These are phyloP conservation scores for Drosophila quadrilineata DNA, from an alignment of 1,140 invertebrate genomes.

Conservation along the genomic window DNA sequence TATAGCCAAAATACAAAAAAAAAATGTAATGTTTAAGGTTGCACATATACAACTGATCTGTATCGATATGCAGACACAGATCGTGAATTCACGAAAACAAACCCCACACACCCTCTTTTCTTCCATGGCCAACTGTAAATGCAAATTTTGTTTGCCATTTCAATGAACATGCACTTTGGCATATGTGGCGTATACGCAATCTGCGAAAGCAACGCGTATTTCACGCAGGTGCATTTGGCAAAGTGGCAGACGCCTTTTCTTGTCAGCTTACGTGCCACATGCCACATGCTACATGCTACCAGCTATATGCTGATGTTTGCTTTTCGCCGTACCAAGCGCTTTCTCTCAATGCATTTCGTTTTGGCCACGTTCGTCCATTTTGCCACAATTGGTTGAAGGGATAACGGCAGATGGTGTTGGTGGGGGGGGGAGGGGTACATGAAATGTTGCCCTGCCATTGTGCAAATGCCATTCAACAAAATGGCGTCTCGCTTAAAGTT, in stretches of 20 bases:
- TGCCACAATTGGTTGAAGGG: slow-evolving; percentile 8
- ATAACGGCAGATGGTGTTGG: no score
- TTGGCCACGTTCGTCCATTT: slow-evolving; percentile 21
- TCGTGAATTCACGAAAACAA: no score
- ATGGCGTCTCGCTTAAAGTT: slow-evolving; percentile 30
- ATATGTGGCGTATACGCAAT: slow-evolving; percentile 48
- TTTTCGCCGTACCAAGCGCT: slow-evolving; percentile 4
- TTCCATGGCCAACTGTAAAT: no score
- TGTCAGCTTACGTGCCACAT: background rate
- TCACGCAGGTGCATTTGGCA: slow-evolving; percentile 6
- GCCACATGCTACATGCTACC: slow-evolving; percentile 27
- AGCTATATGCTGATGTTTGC: no score
- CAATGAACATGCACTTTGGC: slow-evolving; percentile 41
- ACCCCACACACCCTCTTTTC: no score
- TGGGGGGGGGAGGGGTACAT: no score
- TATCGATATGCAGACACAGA: no score
- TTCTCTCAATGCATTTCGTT: background rate
- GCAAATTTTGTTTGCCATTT: slow-evolving; percentile 54
- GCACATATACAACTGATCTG: no score
- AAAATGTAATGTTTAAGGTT: no score
- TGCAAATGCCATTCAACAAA: slow-evolving; percentile 40
- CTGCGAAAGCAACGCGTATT: slow-evolving; percentile 11
- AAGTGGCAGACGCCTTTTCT: slow-evolving; percentile 11
- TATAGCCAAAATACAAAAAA: no score
- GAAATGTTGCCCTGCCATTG: no score